These are phyloP conservation scores for Habroteleia sp. DNA, from an alignment of 2,888 invertebrate species.

Conservation along the genomic window DNA sequence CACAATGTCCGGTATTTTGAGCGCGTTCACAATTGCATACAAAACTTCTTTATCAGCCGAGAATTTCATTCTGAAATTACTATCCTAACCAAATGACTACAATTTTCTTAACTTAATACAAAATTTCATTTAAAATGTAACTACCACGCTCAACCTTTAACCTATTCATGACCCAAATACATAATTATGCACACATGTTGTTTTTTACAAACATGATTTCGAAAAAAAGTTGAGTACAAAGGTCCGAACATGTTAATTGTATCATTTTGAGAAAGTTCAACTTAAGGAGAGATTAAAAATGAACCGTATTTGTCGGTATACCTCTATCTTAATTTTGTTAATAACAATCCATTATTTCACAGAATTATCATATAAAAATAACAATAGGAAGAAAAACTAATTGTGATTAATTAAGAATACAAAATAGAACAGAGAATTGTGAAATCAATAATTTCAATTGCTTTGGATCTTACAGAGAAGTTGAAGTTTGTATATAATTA, in stretches of 20 bases:
- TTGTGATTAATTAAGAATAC: too few species aligned
- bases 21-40: too few species aligned
- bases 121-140: conserved; percentile 39
- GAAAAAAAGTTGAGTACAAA: conserved; percentile 45
- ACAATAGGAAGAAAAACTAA: conserved; percentile 17
- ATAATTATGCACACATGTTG: conserved; percentile 31
- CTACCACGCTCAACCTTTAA: conserved; percentile 38
- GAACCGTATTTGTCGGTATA: conserved; percentile 45
- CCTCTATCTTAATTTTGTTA: conserved; percentile 42
- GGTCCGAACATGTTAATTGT: conserved; percentile 39
- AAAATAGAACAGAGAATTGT: too few species aligned
- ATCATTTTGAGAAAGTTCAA: conserved; percentile 51
- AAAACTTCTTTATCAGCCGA: too few species aligned
- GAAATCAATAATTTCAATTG: too few species aligned
- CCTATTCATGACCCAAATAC: conserved; percentile 51
- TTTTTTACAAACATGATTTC: conserved; percentile 40
- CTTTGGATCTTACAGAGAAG: too few species aligned
- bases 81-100: too few species aligned
- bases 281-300: conserved; percentile 37
- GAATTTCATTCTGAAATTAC: too few species aligned
- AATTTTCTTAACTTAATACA: conserved; percentile 38
- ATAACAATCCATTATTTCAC: conserved; percentile 40
- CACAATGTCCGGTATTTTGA: too few species aligned
- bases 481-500: too few species aligned
- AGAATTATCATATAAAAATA: conserved; percentile 37